Evolutionary conservation across 2,113 vertebrate species (phyloP).

Genomic region (Hemichromis elongatus): DNA sequence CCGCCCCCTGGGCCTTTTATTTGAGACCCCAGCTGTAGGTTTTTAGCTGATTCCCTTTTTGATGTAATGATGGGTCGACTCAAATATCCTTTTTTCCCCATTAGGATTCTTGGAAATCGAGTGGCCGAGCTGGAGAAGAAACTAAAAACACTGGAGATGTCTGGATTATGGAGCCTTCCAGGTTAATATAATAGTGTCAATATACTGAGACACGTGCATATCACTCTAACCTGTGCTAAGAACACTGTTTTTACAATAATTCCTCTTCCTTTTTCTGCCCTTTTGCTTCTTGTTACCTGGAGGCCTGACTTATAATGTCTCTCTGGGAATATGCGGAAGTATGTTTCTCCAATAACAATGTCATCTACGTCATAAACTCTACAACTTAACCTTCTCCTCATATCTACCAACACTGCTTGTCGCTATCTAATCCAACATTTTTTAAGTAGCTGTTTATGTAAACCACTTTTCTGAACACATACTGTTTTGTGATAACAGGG

Average conservation of each 20-base stretch:
- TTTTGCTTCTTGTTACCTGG: constrained; percentile 72
- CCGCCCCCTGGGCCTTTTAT: background rate
- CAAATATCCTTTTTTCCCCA: background rate
- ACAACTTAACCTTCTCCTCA: background rate
- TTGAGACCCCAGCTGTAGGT: background rate
- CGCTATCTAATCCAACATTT: background rate
- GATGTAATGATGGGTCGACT: background rate
- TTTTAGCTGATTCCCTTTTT: background rate
- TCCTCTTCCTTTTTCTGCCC: constrained; percentile 63
- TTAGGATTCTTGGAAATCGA: constrained; percentile 90
- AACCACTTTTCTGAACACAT: background rate
- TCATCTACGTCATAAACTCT: background rate
- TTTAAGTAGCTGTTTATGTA: background rate
- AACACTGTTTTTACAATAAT: background rate
- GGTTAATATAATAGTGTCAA: constrained; percentile 67
- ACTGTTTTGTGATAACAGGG: constrained; percentile 29
- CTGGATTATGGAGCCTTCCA: constrained; percentile 96
- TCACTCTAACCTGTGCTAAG: background rate
- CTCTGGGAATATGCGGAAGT: constrained; percentile 90
- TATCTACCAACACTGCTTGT: background rate
- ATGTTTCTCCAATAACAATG: constrained; percentile 66
- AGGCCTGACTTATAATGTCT: constrained; percentile 98
- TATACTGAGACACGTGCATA: background rate
- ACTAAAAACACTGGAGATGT: constrained; percentile 89
- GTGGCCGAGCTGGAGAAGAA: constrained; percentile 95